Evolutionary conservation across 2,113 vertebrate species (phyloP).

Genomic region (Oncorhynchus clarkii): DNA sequence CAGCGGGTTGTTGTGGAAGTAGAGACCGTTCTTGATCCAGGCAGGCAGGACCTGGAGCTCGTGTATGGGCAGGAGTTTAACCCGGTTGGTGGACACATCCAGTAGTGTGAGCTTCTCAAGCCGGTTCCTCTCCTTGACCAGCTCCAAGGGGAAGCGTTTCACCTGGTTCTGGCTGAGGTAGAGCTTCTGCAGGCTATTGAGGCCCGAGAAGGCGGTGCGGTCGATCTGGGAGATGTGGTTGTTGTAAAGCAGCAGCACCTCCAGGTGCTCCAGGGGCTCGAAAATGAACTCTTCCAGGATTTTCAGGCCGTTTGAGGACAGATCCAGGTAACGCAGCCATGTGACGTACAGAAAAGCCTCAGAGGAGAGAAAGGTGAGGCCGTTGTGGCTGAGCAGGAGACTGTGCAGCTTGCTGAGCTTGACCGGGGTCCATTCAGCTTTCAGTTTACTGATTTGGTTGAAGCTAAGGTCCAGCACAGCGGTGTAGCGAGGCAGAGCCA

Average conservation of each 20-base stretch:
- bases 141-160: constrained; percentile 87
- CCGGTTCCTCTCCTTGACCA: constrained; percentile 81
- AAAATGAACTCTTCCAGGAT: constrained; percentile 87
- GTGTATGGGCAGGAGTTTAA: constrained; percentile 75
- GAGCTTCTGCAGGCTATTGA: constrained; percentile 82
- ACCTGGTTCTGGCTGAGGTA: constrained; percentile 93
- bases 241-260: constrained; percentile 91
- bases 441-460: constrained; percentile 81
- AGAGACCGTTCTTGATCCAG: constrained; percentile 88
- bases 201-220: constrained; percentile 82
- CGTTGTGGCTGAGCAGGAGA: constrained; percentile 86
- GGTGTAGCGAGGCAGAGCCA: constrained; percentile 76
- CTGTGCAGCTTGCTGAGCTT: constrained; percentile 79
- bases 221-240: constrained; percentile 87
- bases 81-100: constrained; percentile 88
- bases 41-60: constrained; percentile 84
- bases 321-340: constrained; percentile 83
- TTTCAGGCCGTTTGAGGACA: constrained; percentile 85
- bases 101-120: constrained; percentile 79
- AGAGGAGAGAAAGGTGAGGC: constrained; percentile 86
- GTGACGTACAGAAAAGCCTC: constrained; percentile 85
- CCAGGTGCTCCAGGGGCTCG: constrained; percentile 79
- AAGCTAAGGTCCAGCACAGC: constrained; percentile 89
- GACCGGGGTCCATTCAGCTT: constrained; percentile 80
- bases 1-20: constrained; percentile 88